Base-by-base conservation (phyloP, 2,888 invertebrate genomes). In the Brachylomia viminalis region DNA sequence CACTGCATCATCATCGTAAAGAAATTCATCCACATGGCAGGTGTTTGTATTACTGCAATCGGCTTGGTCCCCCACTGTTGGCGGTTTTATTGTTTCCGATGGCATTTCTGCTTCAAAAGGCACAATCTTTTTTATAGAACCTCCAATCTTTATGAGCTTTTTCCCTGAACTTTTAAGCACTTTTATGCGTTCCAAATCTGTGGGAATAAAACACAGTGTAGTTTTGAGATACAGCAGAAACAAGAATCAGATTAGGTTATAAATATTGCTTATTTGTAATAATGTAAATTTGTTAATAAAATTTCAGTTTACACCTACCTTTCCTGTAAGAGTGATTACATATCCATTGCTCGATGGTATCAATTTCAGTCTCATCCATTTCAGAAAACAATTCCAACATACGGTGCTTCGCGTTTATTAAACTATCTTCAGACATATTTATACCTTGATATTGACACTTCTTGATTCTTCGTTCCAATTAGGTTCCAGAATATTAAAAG, bases 1-100 rank as follows among this genome's bases (percentile, higher is more conserved):
- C 20, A 98, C 93, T 79, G 97, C 96, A 27, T 97, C 96, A 80
- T 98, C 97, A 86, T 97, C 97, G 94, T 97, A 98, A 0, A 98
- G 95, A 90, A 98, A 98, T 61, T 97, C 97, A 94, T 98, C 98
- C 0, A 98, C 96, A 92, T 98, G 97, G 23, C 97, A 93, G 5
- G 97, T 97, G 72, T 97, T 96, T 5, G 91, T 87, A 38, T 94
- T 92, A 80, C 95, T 95, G 85, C 97, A 97, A 88, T 97, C 97
- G 17, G 97, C 93, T 91, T 97, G 97, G 70, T 95, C 93, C 11
- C 96, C 96, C 52, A 94, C 90, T 30, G 86, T 91, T 23, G 96
- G 96, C 59, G 96, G 95, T 58, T 88, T 87, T 82, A 95, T 96
- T 15, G 82, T 93, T 89, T 97, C 96, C 1, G 95, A 90, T 38